These are phyloP conservation scores for Molossus molossus DNA, from an alignment of 2,797 vertebrate species.

Conservation along the genomic window DNA sequence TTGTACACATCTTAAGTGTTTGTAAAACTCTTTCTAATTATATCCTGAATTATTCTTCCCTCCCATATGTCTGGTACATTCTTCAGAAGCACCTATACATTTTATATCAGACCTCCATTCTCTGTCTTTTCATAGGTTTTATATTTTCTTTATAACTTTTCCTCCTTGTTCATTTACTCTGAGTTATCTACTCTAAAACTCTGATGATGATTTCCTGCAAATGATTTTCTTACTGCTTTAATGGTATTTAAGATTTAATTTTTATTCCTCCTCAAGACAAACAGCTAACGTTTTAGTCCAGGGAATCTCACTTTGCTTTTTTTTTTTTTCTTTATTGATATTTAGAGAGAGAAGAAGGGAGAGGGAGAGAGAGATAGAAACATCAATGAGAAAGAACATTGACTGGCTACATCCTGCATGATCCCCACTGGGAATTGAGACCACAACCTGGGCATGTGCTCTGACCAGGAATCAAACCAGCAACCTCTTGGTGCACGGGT, in stretches of 20 bases:
- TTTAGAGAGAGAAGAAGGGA: too few relatives aligned
- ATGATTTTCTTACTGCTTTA: constrained; percentile 27
- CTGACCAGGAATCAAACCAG: too few relatives aligned
- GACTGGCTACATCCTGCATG: too few relatives aligned
- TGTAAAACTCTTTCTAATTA: not conserved
- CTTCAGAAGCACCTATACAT: not conserved
- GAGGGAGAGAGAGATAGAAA: too few relatives aligned
- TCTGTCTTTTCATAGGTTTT: not conserved
- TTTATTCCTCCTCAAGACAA: not conserved
- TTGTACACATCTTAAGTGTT: not conserved
- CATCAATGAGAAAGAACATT: too few relatives aligned
- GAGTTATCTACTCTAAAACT: not conserved
- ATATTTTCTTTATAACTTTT: not conserved
- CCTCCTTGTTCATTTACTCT: not conserved
- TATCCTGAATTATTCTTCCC: not conserved
- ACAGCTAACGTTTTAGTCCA: not conserved
- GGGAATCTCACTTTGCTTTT: not conserved
- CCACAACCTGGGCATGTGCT: too few relatives aligned
- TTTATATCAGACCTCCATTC: not conserved
- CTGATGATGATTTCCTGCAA: not conserved
- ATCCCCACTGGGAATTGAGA: too few relatives aligned
- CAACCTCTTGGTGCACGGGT: too few relatives aligned
- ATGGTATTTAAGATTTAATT: not conserved
- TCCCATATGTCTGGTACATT: not conserved
- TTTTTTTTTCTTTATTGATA: not conserved